Evolutionary conservation across 1,140 invertebrate species (phyloP).

Genomic region (Hermetia illucens): DNA sequence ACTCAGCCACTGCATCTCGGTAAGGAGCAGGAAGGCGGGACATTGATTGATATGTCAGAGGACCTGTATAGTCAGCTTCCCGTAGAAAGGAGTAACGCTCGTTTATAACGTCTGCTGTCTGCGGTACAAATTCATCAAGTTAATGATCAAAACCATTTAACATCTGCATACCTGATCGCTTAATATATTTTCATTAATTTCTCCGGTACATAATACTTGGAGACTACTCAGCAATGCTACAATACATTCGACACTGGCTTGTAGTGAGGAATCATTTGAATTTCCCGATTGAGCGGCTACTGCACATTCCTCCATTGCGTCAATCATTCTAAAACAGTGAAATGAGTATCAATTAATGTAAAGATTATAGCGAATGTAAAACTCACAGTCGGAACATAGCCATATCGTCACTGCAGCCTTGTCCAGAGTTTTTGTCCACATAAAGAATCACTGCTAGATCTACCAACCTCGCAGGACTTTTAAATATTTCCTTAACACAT

Average conservation of each 20-base stretch:
- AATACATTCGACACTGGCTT: slow-evolving; percentile 70
- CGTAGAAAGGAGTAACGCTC: slow-evolving; percentile 54
- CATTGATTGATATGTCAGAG: slow-evolving; percentile 71
- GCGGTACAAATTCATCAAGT: slow-evolving; percentile 2
- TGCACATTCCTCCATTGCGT: slow-evolving; percentile 75
- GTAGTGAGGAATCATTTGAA: slow-evolving; percentile 49
- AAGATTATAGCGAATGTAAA: background rate
- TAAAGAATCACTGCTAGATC: slow-evolving; percentile 55
- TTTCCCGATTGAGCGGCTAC: slow-evolving; percentile 42
- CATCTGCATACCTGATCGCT: slow-evolving; percentile 15
- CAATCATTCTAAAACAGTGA: slow-evolving; percentile 54
- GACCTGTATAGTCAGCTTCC: slow-evolving; percentile 70
- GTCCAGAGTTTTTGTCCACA: slow-evolving; percentile 56
- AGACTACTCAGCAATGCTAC: slow-evolving; percentile 68
- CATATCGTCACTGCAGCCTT: slow-evolving; percentile 76
- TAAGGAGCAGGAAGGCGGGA: slow-evolving; percentile 65
- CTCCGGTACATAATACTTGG: slow-evolving; percentile 60
- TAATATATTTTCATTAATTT: slow-evolving; percentile 41
- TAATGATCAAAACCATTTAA: background rate
- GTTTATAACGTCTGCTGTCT: slow-evolving; percentile 48
- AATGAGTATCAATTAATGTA: slow-evolving; percentile 4
- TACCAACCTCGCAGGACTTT: slow-evolving; percentile 53
- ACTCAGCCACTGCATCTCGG: slow-evolving; percentile 38
- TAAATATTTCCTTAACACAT: slow-evolving; percentile 60
- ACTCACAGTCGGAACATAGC: slow-evolving; percentile 77